Percentiles rank a stretch among this genome's conserved stretches.
Conservation (phyloP, 2,888 invertebrate genomes). For the Adelognathus sp. region DNA sequence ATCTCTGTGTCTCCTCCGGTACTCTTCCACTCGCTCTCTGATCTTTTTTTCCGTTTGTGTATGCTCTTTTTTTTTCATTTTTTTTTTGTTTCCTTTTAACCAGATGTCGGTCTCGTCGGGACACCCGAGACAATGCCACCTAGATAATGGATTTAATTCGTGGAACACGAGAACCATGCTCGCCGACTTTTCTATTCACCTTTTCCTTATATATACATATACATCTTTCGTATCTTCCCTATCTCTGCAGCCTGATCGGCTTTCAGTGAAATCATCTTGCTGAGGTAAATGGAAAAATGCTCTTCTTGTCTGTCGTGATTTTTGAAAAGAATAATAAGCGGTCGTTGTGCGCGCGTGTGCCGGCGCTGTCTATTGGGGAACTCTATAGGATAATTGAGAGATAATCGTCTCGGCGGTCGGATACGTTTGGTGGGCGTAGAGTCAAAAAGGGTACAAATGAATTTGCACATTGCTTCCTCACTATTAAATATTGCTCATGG, state of each 20-base stretch:
- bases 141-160: slow-evolving; percentile 74
- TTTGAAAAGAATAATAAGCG: neutral
- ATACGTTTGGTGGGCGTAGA: slow-evolving; percentile 8
- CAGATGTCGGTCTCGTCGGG: slow-evolving; percentile 72
- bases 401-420: slow-evolving; percentile 22
- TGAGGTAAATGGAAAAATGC: slow-evolving; percentile 16
- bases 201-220: too few relatives aligned
- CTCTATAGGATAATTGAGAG: slow-evolving; percentile 45
- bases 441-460: slow-evolving; percentile 43
- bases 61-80: slow-evolving; percentile 44
- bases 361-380: neutral
- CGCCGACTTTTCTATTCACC: slow-evolving; percentile 20
- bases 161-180: slow-evolving; percentile 53
- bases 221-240: neutral
- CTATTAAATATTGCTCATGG: too few relatives aligned
- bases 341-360: neutral
- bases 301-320: slow-evolving; percentile 11
- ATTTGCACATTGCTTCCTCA: too few relatives aligned
- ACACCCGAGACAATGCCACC: slow-evolving; percentile 72
- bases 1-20: slow-evolving; percentile 26
- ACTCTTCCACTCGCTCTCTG: slow-evolving; percentile 35
- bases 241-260: slow-evolving; percentile 11
- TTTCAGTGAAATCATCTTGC: slow-evolving; percentile 9
- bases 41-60: slow-evolving; percentile 40
- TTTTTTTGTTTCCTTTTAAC: slow-evolving; percentile 62